Evolutionary conservation across 2,888 invertebrate genomes (phyloP), one percentile per base, ranked within the genome.

Genomic region (Drosophila nr. medialis): DNA sequence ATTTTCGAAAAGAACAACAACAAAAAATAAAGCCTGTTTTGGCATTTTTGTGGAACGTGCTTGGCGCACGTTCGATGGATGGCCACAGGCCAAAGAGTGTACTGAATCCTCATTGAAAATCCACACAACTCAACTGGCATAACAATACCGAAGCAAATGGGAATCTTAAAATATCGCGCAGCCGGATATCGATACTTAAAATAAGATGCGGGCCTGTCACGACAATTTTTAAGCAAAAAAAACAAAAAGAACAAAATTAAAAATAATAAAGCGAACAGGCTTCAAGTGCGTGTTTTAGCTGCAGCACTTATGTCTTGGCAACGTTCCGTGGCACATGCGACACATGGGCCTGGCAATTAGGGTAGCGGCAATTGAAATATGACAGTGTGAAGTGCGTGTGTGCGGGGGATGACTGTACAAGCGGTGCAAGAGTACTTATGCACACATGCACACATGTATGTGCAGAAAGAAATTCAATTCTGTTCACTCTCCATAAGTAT

Each of bases 131-230:
- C 59, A 36, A 54, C 54, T 27, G 30, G 53, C 32, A 73, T 53
- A 69, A 69, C 38, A 77, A 77, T 56, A 75, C 64, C 69, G 49
- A 64, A 75, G 61, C 50, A 32, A 67, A 53, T 21, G 49, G 63
- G 49, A 60, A 63, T 67, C 64, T 75, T 54, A 49, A 65, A 63
- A 64, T 53, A 56, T 64, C 61, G 6, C 40, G 61, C 51, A 51
- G 79, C 84, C 85, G 85, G 85, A 85, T 85, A 85, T 86, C 80
- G 85, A 85, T 85, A 86, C 86, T 85, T 79, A 68, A 71, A 62
- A 62, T 48, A 64, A 66, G 56, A 77, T 80, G 77, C 77, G 78
- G 80, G 70, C 49, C 64, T 61, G 66, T 72, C 71, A 60, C 11
- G 34, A 54, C 50, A 10, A 45, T 60, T 61, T 24, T 58, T 3